Evolutionary conservation across 1,140 invertebrate genomes (phyloP).

Genomic region (Nasonia longicornis): DNA sequence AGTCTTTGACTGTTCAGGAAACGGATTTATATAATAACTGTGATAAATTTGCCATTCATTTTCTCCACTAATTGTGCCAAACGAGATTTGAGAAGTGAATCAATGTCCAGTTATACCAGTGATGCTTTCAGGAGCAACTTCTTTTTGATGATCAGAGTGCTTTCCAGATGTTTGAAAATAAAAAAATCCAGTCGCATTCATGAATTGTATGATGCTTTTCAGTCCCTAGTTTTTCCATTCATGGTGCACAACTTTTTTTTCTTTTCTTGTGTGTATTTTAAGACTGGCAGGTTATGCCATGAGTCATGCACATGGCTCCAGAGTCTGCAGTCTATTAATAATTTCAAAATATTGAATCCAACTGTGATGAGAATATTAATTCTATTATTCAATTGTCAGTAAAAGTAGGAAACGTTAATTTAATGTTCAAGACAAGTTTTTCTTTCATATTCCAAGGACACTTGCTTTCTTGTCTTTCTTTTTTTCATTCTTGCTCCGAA

Average conservation of each 20-base stretch:
- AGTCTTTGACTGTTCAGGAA: background rate
- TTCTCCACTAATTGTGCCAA: background rate
- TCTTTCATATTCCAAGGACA: background rate
- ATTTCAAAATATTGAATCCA: slow-evolving; percentile 3
- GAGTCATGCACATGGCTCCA: background rate
- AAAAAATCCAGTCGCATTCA: background rate
- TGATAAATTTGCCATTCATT: background rate
- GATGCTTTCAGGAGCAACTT: no score
- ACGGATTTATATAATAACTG: background rate
- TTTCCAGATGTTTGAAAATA: background rate
- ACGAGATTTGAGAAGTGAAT: background rate
- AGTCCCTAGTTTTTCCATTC: no score
- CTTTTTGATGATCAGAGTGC: background rate
- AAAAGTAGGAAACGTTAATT: background rate
- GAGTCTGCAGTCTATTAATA: background rate
- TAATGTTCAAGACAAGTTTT: background rate
- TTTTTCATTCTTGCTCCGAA: background rate
- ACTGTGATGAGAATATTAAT: background rate
- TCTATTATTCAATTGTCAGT: background rate
- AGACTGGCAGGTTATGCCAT: background rate
- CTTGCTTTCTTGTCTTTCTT: background rate
- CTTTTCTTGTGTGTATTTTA: background rate
- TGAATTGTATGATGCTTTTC: no score
- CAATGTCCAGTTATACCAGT: no score
- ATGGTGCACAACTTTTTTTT: background rate